Evolutionary conservation across 2,113 vertebrate species (phyloP), one percentile per base, ranked within the genome.

Genomic region (Sinocyclocheilus maitianheensis): DNA sequence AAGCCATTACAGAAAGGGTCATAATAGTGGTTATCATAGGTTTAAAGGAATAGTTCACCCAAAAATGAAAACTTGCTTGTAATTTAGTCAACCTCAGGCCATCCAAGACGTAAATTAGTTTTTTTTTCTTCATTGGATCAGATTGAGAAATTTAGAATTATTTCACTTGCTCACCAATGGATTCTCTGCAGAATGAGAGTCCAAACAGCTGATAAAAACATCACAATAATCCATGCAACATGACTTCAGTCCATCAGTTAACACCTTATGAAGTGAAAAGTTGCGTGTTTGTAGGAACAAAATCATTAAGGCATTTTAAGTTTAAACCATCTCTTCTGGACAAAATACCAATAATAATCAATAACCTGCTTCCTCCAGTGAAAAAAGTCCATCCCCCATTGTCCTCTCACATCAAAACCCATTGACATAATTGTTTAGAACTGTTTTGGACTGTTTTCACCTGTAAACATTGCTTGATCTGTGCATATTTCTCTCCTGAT

Each of bases 1-100:
- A 55, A 83, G 90, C n/a, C 16, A 63, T 65, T 4, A n/a, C 48
- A 77, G 63, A n/a, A 88, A 34, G 84, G 10, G 78, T n/a, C 87
- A 79, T 88, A 9, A 84, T 3, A n/a, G 22, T 13, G 26, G 5
- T 69, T 18, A n/a, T 30, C 4, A 4, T 53, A 53, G 51, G 51
- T 53, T 53, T 53, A 53, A 16, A 53, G 13, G 14, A 53, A 53
- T 53, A 53, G 51, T 53, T 53, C 4, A 53, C 51, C 0, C 58
- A 2, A 9, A 60, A 62, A 10, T 9, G 20, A 55, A 55, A 55
- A 55, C 53, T 55, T 20, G 53, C 53, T 55, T 5, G 0, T 6
- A 55, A 18, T 55, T 18, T 55, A 55, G 5, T 55, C 16, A 20
- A 55, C 16, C 53, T 22, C 22, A 16, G 51, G 51, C 51, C 51